These are phyloP conservation scores for Shinisaurus crocodilurus DNA, from an alignment of 2,113 vertebrate genomes.

Conservation along the genomic window DNA sequence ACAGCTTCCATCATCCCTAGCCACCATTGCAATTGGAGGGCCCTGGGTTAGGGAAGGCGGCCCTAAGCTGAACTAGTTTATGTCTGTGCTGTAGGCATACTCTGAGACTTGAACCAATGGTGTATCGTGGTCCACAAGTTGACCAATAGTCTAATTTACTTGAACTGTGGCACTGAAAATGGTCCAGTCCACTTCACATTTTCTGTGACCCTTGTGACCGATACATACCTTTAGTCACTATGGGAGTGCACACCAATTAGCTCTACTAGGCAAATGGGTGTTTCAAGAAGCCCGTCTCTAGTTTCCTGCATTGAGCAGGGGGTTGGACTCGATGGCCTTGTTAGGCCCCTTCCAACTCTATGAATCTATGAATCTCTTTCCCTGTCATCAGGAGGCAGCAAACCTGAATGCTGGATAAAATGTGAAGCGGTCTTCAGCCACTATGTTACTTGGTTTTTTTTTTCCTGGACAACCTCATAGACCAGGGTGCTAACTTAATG, in stretches of 20 bases:
- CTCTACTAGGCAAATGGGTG: no score
- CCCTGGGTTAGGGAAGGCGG: no score
- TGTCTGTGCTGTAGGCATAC: not conserved
- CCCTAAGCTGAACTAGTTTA: not conserved
- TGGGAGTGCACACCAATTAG: not conserved
- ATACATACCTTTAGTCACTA: not conserved
- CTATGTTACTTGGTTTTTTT: conserved; percentile 33
- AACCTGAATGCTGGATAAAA: not conserved
- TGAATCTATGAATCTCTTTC: no score
- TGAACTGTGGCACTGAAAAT: not conserved
- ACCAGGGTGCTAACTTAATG: conserved; percentile 28
- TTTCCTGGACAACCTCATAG: conserved; percentile 33
- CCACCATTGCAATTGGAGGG: no score
- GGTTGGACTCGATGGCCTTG: no score
- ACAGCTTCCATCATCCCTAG: no score
- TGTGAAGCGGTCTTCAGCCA: not conserved
- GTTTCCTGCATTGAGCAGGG: no score
- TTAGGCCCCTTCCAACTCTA: no score
- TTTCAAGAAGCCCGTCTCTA: not conserved
- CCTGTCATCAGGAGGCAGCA: not conserved
- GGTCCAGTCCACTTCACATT: not conserved
- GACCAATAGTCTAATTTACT: not conserved
- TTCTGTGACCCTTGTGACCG: not conserved
- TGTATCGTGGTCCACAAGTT: not conserved
- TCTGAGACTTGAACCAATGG: not conserved